Percentiles rank a stretch among this genome's conserved stretches.
These are phyloP conservation scores for Folsomia manolachei DNA, from an alignment of 2,888 invertebrate genomes.

Conservation along the genomic window DNA sequence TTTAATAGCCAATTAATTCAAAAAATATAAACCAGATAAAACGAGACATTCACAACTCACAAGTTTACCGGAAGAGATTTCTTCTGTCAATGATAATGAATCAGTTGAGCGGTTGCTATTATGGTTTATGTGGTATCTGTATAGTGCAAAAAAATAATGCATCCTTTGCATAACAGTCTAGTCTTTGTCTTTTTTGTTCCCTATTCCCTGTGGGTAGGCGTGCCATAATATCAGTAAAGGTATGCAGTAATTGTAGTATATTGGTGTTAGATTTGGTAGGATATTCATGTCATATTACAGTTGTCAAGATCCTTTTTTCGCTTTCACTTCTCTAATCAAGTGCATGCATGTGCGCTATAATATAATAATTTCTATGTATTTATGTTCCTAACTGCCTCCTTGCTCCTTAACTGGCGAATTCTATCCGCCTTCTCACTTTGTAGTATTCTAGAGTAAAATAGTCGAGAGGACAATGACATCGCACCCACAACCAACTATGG, in stretches of 20 bases:
- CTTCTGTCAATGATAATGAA: constrained; percentile 3
- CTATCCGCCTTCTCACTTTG: too few species aligned
- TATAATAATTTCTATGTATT: too few species aligned
- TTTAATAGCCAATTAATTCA: too few species aligned
- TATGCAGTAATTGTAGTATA: background rate
- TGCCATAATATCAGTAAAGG: too few species aligned
- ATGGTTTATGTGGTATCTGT: too few species aligned
- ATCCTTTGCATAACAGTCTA: constrained; percentile 9
- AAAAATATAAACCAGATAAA: too few species aligned
- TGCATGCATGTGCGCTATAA: constrained; percentile 2
- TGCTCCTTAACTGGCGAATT: background rate
- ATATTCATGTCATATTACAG: too few species aligned
- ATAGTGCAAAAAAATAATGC: constrained; percentile 1
- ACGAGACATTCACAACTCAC: background rate
- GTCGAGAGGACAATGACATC: constrained; percentile 2
- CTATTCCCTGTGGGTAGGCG: too few species aligned
- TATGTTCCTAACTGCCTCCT: too few species aligned
- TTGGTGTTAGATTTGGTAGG: background rate
- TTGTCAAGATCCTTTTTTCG: constrained; percentile 1
- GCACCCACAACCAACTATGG: background rate
- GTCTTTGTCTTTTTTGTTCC: too few species aligned
- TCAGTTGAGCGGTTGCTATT: background rate
- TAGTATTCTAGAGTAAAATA: too few species aligned
- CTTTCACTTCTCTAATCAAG: constrained; percentile 19
- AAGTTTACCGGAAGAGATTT: constrained; percentile 2